A percentile compares a stretch with the other conserved stretches of the same genome.
Conservation (phyloP, 1,140 invertebrate species). For the Ridgeia piscesae region DNA sequence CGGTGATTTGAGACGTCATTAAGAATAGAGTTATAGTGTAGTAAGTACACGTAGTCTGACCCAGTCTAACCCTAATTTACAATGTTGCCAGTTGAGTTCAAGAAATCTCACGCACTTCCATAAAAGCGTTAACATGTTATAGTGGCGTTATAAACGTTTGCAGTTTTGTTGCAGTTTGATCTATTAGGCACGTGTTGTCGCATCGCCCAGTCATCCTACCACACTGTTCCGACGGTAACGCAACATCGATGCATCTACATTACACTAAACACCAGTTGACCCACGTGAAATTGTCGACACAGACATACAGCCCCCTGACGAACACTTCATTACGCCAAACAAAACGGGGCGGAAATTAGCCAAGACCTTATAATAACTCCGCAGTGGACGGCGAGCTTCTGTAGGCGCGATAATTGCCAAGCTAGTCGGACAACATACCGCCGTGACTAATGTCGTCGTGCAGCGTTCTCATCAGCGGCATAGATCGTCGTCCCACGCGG, state of each 20-base stretch:
- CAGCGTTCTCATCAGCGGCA: background rate
- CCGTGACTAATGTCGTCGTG: background rate
- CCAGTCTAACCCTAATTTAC: too few species aligned
- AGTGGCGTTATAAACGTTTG: too few species aligned
- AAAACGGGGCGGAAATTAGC: background rate
- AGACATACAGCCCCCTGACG: background rate
- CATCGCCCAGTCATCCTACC: too few species aligned
- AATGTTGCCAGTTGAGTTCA: too few species aligned
- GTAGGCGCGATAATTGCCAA: background rate
- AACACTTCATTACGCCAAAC: background rate
- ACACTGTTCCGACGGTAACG: too few species aligned
- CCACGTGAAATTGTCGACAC: background rate
- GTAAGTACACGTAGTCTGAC: too few species aligned
- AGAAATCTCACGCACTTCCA: too few species aligned
- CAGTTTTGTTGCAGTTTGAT: too few species aligned
- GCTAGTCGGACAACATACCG: background rate
- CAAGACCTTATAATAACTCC: background rate
- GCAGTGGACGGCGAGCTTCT: background rate
- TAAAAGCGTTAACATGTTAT: too few species aligned
- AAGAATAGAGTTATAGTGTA: too few species aligned
- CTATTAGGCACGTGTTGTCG: too few species aligned
- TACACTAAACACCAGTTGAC: background rate
- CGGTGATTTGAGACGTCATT: too few species aligned
- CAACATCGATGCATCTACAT: background rate
- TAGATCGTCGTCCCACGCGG: background rate